Conservation (phyloP, 2,797 vertebrate genomes). For the Molossus molossus region DNA sequence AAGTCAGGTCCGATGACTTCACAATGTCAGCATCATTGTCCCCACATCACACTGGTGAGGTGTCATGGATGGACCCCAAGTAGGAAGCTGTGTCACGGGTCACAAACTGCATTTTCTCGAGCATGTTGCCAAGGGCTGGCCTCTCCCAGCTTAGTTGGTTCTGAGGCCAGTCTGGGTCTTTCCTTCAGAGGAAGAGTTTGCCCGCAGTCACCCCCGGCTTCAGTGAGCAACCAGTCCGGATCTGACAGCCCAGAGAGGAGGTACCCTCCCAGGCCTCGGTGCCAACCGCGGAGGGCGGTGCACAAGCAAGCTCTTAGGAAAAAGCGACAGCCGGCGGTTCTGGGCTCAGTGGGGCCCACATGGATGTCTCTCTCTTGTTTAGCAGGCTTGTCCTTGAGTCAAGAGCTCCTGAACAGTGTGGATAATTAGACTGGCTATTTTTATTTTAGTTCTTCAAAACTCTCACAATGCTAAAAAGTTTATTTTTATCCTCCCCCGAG, state of each 20-base stretch:
- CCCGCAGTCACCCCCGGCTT: not conserved
- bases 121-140: not conserved
- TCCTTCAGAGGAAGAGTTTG: not conserved
- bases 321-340: not conserved
- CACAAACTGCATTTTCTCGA: not conserved
- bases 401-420: not conserved
- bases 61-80: not conserved
- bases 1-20: not conserved
- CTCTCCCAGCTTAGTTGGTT: not conserved
- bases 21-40: not conserved
- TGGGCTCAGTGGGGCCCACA: not conserved
- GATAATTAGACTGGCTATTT: constrained; percentile 34
- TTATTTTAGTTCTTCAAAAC: constrained; percentile 49
- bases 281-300: not conserved
- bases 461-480: not conserved
- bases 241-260: not conserved
- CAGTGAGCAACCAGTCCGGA: not conserved
- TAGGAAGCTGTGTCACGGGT: not conserved
- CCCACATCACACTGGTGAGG: not conserved
- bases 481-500: too few relatives aligned
- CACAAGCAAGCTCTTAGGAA: not conserved
- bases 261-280: not conserved
- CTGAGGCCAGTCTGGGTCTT: not conserved
- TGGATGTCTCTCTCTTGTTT: constrained; percentile 13
- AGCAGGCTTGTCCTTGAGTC: not conserved